A percentile compares a stretch with the other conserved stretches of the same genome.
Evolutionary conservation across 2,888 invertebrate species (phyloP).

Genomic region (Macaria notata): DNA sequence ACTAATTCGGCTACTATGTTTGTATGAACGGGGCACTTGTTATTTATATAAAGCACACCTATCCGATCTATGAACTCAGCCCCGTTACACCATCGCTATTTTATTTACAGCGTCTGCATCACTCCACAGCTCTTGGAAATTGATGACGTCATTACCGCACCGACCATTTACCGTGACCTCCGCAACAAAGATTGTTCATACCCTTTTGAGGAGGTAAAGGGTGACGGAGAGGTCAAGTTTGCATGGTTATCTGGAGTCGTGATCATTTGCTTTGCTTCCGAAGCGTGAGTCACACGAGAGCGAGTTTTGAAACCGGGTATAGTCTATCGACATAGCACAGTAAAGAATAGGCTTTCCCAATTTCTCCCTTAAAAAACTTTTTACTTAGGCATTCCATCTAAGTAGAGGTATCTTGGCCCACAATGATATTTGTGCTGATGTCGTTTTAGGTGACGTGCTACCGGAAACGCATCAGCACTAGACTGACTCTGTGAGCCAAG

Average conservation of each 20-base stretch:
- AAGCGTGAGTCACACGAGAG: conserved; percentile 58
- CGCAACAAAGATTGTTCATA: neutral
- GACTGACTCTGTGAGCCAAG: no score
- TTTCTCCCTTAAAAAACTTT: no score
- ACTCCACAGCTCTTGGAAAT: conserved; percentile 8
- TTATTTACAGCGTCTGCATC: neutral
- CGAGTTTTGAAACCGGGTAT: conserved; percentile 37
- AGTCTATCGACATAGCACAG: no score
- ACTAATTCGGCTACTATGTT: no score
- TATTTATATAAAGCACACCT: no score
- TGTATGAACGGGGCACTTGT: no score
- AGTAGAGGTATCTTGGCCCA: no score
- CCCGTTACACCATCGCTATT: neutral
- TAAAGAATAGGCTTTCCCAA: no score
- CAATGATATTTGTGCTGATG: no score
- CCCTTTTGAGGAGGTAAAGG: conserved; percentile 23
- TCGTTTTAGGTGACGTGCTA: no score
- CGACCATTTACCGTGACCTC: neutral
- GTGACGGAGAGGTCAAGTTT: conserved; percentile 43
- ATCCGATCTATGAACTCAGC: neutral
- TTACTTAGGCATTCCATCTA: no score
- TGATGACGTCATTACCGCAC: conserved; percentile 6
- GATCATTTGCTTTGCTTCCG: conserved; percentile 56
- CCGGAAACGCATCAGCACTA: no score
- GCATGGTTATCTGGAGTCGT: conserved; percentile 47